Conservation (phyloP, 1,140 invertebrate species). For the Acyrthosiphon pisum region DNA sequence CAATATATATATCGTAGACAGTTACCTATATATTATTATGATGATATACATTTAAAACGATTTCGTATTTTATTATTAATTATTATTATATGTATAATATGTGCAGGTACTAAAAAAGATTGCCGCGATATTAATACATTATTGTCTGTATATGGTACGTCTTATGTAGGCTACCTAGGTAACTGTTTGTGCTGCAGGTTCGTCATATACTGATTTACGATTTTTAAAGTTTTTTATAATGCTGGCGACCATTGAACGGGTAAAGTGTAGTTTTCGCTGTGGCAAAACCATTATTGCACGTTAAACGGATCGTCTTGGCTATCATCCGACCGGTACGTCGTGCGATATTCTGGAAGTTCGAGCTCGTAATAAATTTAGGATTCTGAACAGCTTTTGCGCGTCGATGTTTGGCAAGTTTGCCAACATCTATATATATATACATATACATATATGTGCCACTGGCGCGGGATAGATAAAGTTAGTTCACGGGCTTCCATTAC, state of each 20-base stretch:
- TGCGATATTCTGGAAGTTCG: neutral
- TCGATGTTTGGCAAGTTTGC: slow-evolving; percentile 29
- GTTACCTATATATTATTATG: too few relatives aligned
- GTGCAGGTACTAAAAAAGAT: neutral
- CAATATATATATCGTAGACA: neutral
- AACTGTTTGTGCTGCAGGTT: too few relatives aligned
- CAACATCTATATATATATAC: neutral
- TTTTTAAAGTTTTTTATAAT: neutral
- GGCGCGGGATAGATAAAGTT: neutral
- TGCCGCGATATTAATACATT: neutral
- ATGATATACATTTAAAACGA: neutral
- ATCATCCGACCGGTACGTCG: neutral
- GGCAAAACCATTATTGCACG: neutral
- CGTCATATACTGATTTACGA: too few relatives aligned
- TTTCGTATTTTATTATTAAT: neutral
- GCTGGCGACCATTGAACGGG: too few relatives aligned
- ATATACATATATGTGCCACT: neutral
- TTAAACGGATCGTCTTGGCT: neutral
- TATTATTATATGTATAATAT: neutral
- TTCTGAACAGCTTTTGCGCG: neutral
- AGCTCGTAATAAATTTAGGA: slow-evolving; percentile 30
- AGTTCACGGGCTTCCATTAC: slow-evolving; percentile 22
- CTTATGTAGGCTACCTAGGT: too few relatives aligned
- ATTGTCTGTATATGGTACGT: too few relatives aligned
- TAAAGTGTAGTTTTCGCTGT: neutral